Evolutionary conservation across 2,888 invertebrate species (phyloP).

Genomic region (Lymantria monacha): DNA sequence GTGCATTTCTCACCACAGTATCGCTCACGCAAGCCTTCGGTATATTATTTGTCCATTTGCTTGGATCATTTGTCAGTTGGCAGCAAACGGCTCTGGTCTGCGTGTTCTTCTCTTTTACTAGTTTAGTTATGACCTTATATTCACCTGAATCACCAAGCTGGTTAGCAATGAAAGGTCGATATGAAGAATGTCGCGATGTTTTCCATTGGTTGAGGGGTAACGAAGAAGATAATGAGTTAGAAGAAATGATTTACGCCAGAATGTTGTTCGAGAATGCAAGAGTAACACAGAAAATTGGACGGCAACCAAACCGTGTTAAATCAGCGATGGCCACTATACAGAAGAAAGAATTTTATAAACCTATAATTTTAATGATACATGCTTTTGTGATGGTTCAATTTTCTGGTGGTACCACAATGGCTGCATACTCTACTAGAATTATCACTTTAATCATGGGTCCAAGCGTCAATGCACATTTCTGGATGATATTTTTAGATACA

Average conservation of each 20-base stretch:
- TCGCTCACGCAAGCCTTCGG: slow-evolving; percentile 81
- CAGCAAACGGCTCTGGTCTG: slow-evolving; percentile 74
- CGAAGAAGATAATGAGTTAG: slow-evolving; percentile 57
- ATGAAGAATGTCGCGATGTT: slow-evolving; percentile 74
- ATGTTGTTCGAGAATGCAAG: slow-evolving; percentile 42
- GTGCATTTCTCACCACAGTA: slow-evolving; percentile 80
- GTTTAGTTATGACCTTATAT: slow-evolving; percentile 59
- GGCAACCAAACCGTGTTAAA: slow-evolving; percentile 25
- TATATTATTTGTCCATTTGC: slow-evolving; percentile 80
- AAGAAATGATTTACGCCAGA: slow-evolving; percentile 54
- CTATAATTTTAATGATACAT: slow-evolving; percentile 80
- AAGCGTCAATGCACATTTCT: slow-evolving; percentile 81
- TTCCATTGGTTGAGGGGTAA: slow-evolving; percentile 81
- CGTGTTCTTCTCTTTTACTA: slow-evolving; percentile 63
- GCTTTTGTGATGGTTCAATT: slow-evolving; percentile 84
- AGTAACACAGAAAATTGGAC: slow-evolving; percentile 22
- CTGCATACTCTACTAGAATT: slow-evolving; percentile 85
- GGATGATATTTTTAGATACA: slow-evolving; percentile 84
- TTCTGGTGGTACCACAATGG: slow-evolving; percentile 85
- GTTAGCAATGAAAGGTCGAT: slow-evolving; percentile 76
- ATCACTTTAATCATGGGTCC: slow-evolving; percentile 80
- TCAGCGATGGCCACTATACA: slow-evolving; percentile 36
- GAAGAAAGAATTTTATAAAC: slow-evolving; percentile 79
- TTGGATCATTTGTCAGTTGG: slow-evolving; percentile 83
- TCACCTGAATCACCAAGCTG: slow-evolving; percentile 84